These are phyloP conservation scores for Sebastes reedi DNA, from an alignment of 2,797 vertebrate species.

Conservation along the genomic window DNA sequence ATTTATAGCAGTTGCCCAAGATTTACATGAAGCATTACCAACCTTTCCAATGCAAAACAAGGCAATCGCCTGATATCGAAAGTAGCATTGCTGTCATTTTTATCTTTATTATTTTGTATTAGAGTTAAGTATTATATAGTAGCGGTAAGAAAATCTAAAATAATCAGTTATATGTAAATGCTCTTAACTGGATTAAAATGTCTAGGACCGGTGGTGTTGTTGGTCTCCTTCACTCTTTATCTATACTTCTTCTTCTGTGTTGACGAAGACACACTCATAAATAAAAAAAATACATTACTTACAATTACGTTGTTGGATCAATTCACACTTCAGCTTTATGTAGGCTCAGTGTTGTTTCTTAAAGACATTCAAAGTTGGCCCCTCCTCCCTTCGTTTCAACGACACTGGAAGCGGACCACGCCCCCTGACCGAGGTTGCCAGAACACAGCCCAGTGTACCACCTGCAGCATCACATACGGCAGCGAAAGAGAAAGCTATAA, in stretches of 20 bases:
- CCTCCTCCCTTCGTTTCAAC: background rate
- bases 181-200: background rate
- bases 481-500: background rate
- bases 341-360: background rate
- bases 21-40: conserved; percentile 33
- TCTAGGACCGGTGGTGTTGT: background rate
- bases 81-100: background rate
- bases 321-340: background rate
- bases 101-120: background rate
- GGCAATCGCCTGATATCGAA: background rate
- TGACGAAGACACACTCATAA: background rate
- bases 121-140: background rate
- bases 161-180: background rate
- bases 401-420: background rate
- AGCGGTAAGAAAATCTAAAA: background rate
- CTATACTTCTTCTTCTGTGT: background rate
- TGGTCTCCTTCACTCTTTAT: background rate
- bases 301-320: background rate
- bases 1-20: conserved; percentile 58
- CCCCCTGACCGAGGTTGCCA: background rate
- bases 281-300: background rate
- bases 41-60: background rate
- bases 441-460: background rate
- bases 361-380: background rate
- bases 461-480: background rate